Base-by-base conservation (phyloP, 2,113 vertebrate species). In the Equus przewalskii region DNA sequence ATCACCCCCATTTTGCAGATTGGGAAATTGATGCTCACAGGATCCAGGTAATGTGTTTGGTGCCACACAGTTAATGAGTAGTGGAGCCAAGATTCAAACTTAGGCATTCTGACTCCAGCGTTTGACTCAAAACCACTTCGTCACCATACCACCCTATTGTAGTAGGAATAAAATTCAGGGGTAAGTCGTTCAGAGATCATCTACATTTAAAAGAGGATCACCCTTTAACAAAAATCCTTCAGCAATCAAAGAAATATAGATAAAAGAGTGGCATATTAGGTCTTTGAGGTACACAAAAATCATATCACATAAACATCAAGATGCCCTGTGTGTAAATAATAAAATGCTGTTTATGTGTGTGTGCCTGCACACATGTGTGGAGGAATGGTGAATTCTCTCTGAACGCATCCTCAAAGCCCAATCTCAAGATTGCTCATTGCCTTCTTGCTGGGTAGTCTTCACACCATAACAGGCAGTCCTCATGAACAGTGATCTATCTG, bases 291-390 rank as follows among this genome's bases (percentile, higher is more conserved):
- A 62, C 83, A 72, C 79, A 69, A 89, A 93, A 79, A 78, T 70
- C 24, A 15, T 86, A 69, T 80, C 13, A 65, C 22, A 36, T 83
- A 83, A n/a, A 87, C 6, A 22, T 70, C 21, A 69, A 11, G 14
- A 49, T 60, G n/a, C 44, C 49, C 67, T 89, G 3, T 69, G 36
- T 75, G 10, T 79, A 69, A 89, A 70, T 87, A 94, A 73, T 86
- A 64, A 51, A 51, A 84, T 60, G 28, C 56, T 65, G 0, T 49
- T 7, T 51, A 24, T 72, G 24, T 73, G 19, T 54, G 33, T 13
- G 7, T 44, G 51, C 51, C 14, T 54, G 51, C 16, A 44, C 49
- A 30, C 6, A 1, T 73, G 46, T 19, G 13, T 26, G 28, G 18
- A 70, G n/a, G 49, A 19, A 78, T 16, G 5, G 2, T 54, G 8